Conservation (phyloP, 1,140 invertebrate species). For the Drosophila rhopaloa region DNA sequence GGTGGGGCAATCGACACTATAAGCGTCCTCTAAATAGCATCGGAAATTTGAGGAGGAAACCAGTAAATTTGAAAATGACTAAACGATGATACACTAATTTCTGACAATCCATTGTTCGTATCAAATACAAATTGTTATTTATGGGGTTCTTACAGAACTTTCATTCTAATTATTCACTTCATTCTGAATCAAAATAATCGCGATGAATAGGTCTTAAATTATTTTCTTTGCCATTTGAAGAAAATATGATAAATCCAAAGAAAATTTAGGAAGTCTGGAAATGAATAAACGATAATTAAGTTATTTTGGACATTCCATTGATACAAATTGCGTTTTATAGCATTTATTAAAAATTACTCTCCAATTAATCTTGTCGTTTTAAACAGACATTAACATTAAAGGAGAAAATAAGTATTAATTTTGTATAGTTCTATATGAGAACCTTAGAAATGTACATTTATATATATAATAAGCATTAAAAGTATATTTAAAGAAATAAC, state of each 20-base stretch:
- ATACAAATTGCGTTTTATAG: not conserved
- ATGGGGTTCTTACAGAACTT: not conserved
- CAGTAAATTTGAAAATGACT: not conserved
- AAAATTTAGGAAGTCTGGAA: not conserved
- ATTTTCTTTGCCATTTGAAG: not conserved
- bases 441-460: no score
- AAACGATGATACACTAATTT: not conserved
- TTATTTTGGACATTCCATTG: not conserved
- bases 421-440: no score
- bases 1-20: conserved; percentile 1
- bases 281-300: not conserved
- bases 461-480: no score
- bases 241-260: not conserved
- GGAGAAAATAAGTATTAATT: no score
- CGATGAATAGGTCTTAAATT: not conserved
- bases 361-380: no score
- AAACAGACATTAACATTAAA: no score
- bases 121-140: no score
- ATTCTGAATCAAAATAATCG: no score
- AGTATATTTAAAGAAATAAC: no score
- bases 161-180: not conserved
- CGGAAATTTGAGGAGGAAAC: not conserved
- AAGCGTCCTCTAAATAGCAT: conserved; percentile 5
- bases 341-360: no score
- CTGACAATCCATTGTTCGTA: not conserved